Evolutionary conservation across 2,797 vertebrate genomes (phyloP).

Genomic region (Platalea minor): DNA sequence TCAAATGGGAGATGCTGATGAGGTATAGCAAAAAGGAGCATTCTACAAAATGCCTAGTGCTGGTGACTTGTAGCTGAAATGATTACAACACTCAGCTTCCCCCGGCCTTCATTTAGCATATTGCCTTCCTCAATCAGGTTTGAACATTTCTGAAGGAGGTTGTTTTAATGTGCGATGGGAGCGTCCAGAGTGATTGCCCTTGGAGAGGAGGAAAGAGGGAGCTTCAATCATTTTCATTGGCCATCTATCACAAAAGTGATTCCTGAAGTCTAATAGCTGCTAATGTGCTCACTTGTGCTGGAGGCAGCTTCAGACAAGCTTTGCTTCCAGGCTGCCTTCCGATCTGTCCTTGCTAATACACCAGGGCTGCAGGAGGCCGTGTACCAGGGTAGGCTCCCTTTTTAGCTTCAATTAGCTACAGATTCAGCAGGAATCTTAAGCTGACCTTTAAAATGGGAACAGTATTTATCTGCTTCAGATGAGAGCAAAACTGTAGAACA

Average conservation of each 20-base stretch:
- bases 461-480: not conserved
- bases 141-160: not conserved
- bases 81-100: not conserved
- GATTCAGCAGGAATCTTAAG: not conserved
- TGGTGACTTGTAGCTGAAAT: not conserved
- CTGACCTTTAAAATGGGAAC: not conserved
- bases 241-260: not conserved
- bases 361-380: not conserved
- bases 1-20: not conserved
- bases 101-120: not conserved
- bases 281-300: not conserved
- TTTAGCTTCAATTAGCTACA: not conserved
- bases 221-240: not conserved
- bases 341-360: not conserved
- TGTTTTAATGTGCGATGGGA: not conserved
- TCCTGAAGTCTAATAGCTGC: not conserved
- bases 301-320: not conserved
- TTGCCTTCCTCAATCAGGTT: not conserved
- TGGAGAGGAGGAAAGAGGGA: not conserved
- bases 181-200: not conserved
- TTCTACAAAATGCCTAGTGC: not conserved
- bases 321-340: not conserved
- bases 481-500: not conserved
- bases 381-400: not conserved
- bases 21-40: not conserved